Conservation (phyloP, 2,797 vertebrate genomes). For the Platalea minor region DNA sequence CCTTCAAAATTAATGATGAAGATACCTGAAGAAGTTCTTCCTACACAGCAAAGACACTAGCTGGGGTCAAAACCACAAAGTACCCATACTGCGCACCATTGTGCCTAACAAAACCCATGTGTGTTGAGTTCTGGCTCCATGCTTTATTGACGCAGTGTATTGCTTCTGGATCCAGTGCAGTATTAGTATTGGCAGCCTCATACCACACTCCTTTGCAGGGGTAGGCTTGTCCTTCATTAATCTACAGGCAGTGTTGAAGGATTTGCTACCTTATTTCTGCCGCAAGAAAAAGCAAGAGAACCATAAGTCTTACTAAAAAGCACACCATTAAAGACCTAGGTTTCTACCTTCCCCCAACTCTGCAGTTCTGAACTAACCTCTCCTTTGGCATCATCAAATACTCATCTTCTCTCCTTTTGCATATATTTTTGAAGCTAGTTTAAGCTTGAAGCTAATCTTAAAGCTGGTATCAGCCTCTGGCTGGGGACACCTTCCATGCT, state of each 20-base stretch:
- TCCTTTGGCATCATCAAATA: background rate
- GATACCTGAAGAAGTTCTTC: background rate
- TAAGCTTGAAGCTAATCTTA: background rate
- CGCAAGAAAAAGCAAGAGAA: background rate
- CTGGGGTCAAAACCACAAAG: background rate
- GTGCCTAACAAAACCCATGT: background rate
- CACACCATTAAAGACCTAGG: background rate
- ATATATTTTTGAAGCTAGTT: background rate
- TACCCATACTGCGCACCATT: background rate
- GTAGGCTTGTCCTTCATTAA: background rate
- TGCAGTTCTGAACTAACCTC: background rate
- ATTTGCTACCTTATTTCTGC: background rate
- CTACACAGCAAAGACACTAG: background rate
- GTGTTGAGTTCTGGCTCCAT: background rate
- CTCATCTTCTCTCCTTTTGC: background rate
- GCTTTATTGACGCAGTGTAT: background rate
- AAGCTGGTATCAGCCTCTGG: background rate
- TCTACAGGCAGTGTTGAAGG: background rate
- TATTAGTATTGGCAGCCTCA: background rate
- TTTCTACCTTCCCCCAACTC: background rate
- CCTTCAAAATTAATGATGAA: background rate
- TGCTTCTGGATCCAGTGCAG: background rate
- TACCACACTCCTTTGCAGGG: background rate
- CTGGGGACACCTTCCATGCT: background rate
- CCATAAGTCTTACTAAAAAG: background rate